Conservation (phyloP, 2,888 invertebrate species). For the Cephus spinipes region DNA sequence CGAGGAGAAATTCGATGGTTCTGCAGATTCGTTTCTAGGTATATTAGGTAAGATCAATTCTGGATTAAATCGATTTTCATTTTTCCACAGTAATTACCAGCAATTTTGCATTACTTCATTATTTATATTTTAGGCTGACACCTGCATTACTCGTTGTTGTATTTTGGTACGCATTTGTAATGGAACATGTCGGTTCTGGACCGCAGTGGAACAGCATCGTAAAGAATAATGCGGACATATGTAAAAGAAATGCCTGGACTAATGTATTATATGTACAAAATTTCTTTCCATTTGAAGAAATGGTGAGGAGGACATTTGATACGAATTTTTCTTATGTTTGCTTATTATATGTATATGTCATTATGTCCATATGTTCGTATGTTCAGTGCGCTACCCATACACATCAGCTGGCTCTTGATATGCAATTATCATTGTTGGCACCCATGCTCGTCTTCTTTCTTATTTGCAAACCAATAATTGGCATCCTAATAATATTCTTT, state of each 20-base stretch:
- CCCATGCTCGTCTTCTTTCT: slow-evolving; percentile 76
- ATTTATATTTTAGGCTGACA: slow-evolving; percentile 68
- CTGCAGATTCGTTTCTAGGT: slow-evolving; percentile 72
- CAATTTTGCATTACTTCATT: slow-evolving; percentile 20
- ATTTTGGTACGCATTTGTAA: slow-evolving; percentile 76
- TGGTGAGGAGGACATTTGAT: slow-evolving; percentile 67
- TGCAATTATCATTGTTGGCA: slow-evolving; percentile 77
- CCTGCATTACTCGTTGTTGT: slow-evolving; percentile 74
- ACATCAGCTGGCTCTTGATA: slow-evolving; percentile 79
- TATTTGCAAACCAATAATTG: slow-evolving; percentile 70
- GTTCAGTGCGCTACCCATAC: slow-evolving; percentile 81
- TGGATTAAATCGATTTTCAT: neutral
- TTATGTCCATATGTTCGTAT: neutral
- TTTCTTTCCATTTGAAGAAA: slow-evolving; percentile 76
- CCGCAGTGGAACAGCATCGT: slow-evolving; percentile 77
- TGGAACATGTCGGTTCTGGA: slow-evolving; percentile 75
- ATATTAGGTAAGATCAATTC: slow-evolving; percentile 69
- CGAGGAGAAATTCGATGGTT: slow-evolving; percentile 71
- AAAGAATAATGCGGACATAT: slow-evolving; percentile 74
- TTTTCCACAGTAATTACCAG: slow-evolving; percentile 27
- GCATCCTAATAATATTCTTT: slow-evolving; percentile 70
- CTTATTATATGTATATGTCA: neutral
- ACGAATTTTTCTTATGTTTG: slow-evolving; percentile 4
- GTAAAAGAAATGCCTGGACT: slow-evolving; percentile 77
- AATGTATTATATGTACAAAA: slow-evolving; percentile 78